Evolutionary conservation across 2,113 vertebrate species (phyloP).

Genomic region (Oryzias celebensis): DNA sequence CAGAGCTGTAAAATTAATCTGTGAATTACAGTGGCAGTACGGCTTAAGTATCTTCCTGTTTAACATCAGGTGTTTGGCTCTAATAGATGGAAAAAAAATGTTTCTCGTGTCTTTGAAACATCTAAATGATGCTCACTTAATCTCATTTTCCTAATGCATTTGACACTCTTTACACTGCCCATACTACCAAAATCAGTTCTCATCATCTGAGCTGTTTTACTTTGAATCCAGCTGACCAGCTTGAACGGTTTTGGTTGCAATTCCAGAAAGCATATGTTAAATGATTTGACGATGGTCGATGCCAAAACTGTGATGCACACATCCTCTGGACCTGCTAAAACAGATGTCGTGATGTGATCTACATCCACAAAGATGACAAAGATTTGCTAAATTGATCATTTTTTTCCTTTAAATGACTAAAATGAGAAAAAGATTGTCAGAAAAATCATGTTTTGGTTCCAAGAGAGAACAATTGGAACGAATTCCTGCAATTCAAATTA

Average conservation of each 20-base stretch:
- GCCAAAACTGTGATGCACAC: constrained; percentile 3
- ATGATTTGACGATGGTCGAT: not conserved
- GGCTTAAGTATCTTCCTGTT: not conserved
- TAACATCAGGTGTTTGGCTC: not conserved
- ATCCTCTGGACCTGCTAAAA: not conserved
- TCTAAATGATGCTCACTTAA: not conserved
- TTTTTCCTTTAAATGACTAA: constrained; percentile 11
- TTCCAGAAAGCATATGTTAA: constrained; percentile 3
- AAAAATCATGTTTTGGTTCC: not conserved
- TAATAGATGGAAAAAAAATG: not conserved
- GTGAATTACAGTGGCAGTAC: constrained; percentile 22
- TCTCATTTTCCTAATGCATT: no score
- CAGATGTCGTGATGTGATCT: not conserved
- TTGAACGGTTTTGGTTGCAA: not conserved
- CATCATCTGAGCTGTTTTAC: not conserved
- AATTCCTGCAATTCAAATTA: no score
- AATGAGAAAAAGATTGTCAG: not conserved
- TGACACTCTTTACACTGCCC: no score
- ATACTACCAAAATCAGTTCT: constrained; percentile 24
- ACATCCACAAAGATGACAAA: not conserved
- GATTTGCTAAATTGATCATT: not conserved
- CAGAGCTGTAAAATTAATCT: constrained; percentile 19
- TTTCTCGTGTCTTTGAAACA: not conserved
- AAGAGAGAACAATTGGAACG: not conserved
- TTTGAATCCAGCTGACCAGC: constrained; percentile 16